phyloP scores from a whole-genome alignment of 2,113 vertebrate species.

The Amblyornis subalaris region DNA sequence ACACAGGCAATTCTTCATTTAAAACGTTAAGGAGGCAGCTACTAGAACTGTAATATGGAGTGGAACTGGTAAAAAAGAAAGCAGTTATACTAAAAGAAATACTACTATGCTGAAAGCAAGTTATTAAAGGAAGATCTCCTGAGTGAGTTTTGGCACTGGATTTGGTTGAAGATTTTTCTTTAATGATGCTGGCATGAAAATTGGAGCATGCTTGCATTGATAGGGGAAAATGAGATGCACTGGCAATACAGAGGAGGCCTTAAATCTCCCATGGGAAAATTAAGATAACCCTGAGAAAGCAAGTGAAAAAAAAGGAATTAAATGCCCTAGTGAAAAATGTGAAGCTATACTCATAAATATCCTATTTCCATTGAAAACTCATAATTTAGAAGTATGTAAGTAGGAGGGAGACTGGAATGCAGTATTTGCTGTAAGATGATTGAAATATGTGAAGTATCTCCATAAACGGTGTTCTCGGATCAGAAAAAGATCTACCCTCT shows the following conservation, averaged over 20 bases:
- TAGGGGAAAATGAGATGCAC: neutral
- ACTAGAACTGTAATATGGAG: neutral
- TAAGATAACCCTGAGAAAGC: neutral
- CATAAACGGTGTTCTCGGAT: neutral
- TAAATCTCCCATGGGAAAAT: constrained; percentile 16
- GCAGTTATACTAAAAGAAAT: neutral
- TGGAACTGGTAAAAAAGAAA: neutral
- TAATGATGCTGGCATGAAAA: constrained; percentile 9
- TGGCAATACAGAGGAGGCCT: neutral
- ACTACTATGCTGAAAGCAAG: neutral
- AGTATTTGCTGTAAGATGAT: neutral
- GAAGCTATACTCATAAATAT: neutral
- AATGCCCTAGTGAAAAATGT: neutral
- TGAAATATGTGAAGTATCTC: neutral
- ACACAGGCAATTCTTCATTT: neutral
- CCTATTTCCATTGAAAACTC: neutral
- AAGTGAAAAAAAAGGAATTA: constrained; percentile 1
- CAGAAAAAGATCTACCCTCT: neutral
- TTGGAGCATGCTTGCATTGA: neutral
- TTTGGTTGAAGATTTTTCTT: constrained; percentile 14
- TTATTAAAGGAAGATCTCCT: neutral
- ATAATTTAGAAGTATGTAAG: neutral
- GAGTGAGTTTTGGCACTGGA: neutral
- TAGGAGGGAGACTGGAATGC: neutral
- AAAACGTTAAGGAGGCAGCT: neutral